Evolutionary conservation across 2,113 vertebrate genomes (phyloP).

Genomic region (Pseudolaguvia tuberculata): DNA sequence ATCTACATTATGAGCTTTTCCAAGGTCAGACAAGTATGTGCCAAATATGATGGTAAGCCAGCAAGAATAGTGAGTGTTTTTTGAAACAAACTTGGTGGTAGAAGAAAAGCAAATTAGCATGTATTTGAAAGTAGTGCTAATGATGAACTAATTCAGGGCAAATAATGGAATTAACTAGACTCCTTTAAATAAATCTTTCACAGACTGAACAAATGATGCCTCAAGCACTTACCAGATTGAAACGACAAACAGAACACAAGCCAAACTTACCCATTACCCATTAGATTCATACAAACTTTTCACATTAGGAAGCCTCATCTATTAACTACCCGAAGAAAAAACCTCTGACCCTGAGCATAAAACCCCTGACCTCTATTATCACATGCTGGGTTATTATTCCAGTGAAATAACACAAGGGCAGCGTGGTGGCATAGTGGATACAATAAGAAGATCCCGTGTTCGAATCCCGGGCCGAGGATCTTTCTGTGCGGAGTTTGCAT

Average conservation of each 20-base stretch:
- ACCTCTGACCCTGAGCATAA: too few relatives aligned
- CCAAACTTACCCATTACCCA: background rate
- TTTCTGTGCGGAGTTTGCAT: too few relatives aligned
- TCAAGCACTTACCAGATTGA: conserved; percentile 1
- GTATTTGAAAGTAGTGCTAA: background rate
- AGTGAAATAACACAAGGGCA: too few relatives aligned
- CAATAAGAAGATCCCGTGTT: too few relatives aligned
- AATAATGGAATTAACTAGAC: background rate
- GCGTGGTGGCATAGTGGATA: too few relatives aligned
- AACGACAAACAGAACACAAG: background rate
- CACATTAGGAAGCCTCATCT: background rate
- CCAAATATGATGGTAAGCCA: background rate
- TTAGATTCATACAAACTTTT: background rate
- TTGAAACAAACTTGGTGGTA: background rate
- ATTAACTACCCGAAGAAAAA: background rate
- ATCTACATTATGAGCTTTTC: conserved; percentile 1
- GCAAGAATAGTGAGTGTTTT: background rate
- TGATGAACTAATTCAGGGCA: background rate
- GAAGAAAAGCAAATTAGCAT: conserved; percentile 4
- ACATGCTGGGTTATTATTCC: too few relatives aligned
- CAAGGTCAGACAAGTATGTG: background rate
- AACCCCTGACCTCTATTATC: too few relatives aligned
- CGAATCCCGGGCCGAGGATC: too few relatives aligned
- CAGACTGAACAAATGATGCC: conserved; percentile 14
- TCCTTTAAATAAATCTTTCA: conserved; percentile 18